Base-by-base conservation (phyloP, 2,113 vertebrate species). In the Megaleporinus macrocephalus region DNA sequence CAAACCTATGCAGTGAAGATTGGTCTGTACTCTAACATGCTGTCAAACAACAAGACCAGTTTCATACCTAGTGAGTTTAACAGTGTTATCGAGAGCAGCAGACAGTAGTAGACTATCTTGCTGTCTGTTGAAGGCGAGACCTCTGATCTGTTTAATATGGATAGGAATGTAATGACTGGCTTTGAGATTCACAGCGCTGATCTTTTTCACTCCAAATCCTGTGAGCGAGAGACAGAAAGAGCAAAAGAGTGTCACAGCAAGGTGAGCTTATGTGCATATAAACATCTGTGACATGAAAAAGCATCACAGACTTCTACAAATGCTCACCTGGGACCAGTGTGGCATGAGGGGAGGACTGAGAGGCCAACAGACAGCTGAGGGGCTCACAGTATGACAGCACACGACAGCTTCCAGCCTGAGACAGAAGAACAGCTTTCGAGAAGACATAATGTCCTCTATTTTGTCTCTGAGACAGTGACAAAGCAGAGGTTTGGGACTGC, bases 201-300 rank as follows among this genome's bases (percentile, higher is more conserved):
- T 91, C 95, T 97, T 99, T 93, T 98, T 99, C 70, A 99, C 95
- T 0, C 98, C 98, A 49, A 92, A 99, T 9, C 98, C 98, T 99
- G 89, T 4, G 62, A 69, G 47, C 44, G 10, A 36, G 16, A 76
- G 61, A 72, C 0, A 82, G 1, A 33, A 66, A 15, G 22, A 59
- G 62, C 2, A 29, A n/a, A 4, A 59, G 26, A 41, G 12, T 33
- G n/a, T 6, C 18, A 10, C 10, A 44, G 41, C 41, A 44, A 44
- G 10, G 10, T 44, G 4, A 65, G 14, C 13, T 70, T 6, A 5
- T 20, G 12, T 11, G 36, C 51, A 14, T 29, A 22, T 18, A 2
- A 27, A 81, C 68, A 41, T n/a, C 49, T 11, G 22, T 0, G 24
- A 41, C 27, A 44, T 2, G 27, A 63, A 61, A 66, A 53, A n/a